Percentiles rank a stretch among this genome's conserved stretches.
Evolutionary conservation across 2,888 invertebrate species (phyloP).

Genomic region (Tethea ocularis): DNA sequence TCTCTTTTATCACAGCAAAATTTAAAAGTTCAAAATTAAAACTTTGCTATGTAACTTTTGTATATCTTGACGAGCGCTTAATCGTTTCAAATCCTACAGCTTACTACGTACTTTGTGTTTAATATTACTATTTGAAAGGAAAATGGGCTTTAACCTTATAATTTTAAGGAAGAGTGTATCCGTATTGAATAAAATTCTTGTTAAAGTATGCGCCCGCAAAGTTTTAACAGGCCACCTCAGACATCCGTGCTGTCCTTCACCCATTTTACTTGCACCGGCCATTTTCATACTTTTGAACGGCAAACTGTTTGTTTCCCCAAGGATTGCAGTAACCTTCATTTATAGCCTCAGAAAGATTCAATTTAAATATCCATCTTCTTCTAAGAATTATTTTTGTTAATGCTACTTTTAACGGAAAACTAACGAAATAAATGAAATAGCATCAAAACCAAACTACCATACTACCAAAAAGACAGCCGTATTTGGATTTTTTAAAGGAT

Average conservation of each 20-base stretch:
- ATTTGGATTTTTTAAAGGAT: not conserved
- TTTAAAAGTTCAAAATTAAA: too few species aligned
- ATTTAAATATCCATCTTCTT: not conserved
- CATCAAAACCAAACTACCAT: too few species aligned
- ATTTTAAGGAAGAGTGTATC: not conserved
- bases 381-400: not conserved
- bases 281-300: constrained; percentile 22
- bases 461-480: too few species aligned
- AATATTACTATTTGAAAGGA: not conserved
- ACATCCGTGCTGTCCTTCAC: constrained; percentile 33
- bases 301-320: constrained; percentile 20
- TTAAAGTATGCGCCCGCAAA: constrained; percentile 30
- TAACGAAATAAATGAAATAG: not conserved
- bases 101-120: not conserved
- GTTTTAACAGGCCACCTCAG: constrained; percentile 31
- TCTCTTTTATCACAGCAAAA: too few species aligned
- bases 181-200: constrained; percentile 18
- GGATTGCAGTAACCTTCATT: constrained; percentile 12
- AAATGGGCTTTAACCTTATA: not conserved
- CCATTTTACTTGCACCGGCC: constrained; percentile 30
- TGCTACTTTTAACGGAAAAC: not conserved
- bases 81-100: not conserved
- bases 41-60: not conserved
- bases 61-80: not conserved
- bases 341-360: not conserved